A percentile compares a stretch with the other conserved stretches of the same genome.
phyloP scores from a whole-genome alignment of 1,140 invertebrate species.

The Myzus persicae region DNA sequence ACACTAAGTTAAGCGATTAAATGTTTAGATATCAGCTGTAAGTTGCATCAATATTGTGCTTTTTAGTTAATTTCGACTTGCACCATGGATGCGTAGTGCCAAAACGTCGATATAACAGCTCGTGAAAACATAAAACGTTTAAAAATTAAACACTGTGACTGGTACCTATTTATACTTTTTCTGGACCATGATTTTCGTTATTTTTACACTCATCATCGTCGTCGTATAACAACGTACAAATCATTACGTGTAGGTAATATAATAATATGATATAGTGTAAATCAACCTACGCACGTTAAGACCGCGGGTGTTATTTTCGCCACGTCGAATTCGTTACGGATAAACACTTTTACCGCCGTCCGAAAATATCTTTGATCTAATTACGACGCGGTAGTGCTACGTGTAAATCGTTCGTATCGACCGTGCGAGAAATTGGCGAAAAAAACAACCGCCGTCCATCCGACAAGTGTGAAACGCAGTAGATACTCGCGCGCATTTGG shows the following conservation, averaged over 20 bases:
- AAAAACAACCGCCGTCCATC: background rate
- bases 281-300: background rate
- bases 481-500: background rate
- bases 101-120: background rate
- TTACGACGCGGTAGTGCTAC: background rate
- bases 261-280: background rate
- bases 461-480: background rate
- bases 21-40: too few relatives aligned
- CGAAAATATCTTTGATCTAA: background rate
- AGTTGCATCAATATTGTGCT: background rate
- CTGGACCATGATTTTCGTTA: background rate
- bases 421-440: background rate
- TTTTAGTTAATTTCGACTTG: background rate
- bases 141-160: too few relatives aligned
- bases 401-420: background rate
- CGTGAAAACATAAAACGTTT: background rate
- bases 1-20: too few relatives aligned
- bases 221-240: background rate
- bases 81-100: background rate
- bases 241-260: background rate
- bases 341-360: conserved; percentile 23
- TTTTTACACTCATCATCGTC: conserved; percentile 3
- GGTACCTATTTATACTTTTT: conserved; percentile 12
- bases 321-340: background rate
- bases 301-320: conserved; percentile 9